A percentile compares a stretch with the other conserved stretches of the same genome.
phyloP scores from a whole-genome alignment of 2,113 vertebrate species.

The Python bivittatus region DNA sequence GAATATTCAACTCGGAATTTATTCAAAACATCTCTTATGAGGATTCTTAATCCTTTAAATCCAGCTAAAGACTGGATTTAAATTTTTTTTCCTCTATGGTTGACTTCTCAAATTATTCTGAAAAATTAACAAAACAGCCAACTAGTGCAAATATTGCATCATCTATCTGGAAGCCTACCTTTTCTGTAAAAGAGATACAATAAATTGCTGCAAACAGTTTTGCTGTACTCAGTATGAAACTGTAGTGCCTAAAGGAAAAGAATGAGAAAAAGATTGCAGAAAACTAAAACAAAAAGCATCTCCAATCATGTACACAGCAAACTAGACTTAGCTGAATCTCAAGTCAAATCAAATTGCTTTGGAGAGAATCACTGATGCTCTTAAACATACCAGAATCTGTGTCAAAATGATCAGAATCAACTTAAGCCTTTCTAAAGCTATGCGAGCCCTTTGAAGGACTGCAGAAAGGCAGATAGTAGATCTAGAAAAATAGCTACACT shows the following conservation, averaged over 20 bases:
- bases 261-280: not conserved
- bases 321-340: not conserved
- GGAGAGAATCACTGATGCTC: not conserved
- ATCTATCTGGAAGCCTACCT: constrained; percentile 66
- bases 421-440: not conserved
- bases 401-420: not conserved
- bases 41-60: not conserved
- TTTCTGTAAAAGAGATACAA: constrained; percentile 85
- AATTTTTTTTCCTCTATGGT: not conserved
- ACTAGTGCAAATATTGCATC: not conserved
- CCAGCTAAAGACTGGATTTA: not conserved
- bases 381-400: not conserved
- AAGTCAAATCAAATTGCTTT: not conserved
- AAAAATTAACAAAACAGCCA: not conserved
- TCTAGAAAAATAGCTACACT: not conserved
- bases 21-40: not conserved
- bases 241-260: constrained; percentile 82
- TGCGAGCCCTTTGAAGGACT: not conserved
- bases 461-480: not conserved
- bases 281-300: not conserved
- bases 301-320: not conserved
- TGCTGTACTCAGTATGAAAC: constrained; percentile 89
- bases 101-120: not conserved
- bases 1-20: not conserved
- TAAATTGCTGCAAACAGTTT: constrained; percentile 88